Base-by-base conservation (phyloP, 2,888 invertebrate genomes). In the Epiblema foenella region DNA sequence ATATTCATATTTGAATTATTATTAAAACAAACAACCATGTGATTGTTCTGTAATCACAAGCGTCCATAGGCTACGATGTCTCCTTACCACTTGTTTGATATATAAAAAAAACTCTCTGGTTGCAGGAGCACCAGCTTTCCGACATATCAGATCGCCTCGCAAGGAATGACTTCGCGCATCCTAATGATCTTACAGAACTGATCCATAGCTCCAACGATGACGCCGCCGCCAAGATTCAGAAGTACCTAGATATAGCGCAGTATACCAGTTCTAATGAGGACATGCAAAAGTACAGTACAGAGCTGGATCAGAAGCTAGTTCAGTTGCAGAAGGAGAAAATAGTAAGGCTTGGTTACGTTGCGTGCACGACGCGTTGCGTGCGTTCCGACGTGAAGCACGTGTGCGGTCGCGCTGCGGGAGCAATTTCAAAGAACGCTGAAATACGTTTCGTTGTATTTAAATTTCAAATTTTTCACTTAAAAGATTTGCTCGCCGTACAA, bases 241-340 rank as follows among this genome's bases (percentile, higher is more conserved):
- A 84, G 59, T 89, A 85, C 51, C 72, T 89, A 3, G 85, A 89
- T 9, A 79, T 85, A 2, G 70, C 83, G 4, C 79, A 84, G 52
- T 77, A 79, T 60, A 78, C 78, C 0, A 75, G 74, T 9, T 69
- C 54, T 0, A 65, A 71, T 7, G 78, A 78, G 7, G 67, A 75
- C 0, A 67, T 73, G 15, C 75, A 75, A 0, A 78, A 78, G 29
- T 84, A 79, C 58, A 77, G 67, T 18, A 89, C 89, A 0, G 88
- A 89, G 11, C 77, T 91, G 39, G 91, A 91, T 72, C 75, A 75
- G 12, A 89, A 87, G 72, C 88, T 88, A 60, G 49, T 85, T 33
- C 74, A 77, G 2, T 75, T 91, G 42, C 89, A 89, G 69, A 89
- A 78, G 60, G 86, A 89, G 37, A 89, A 89, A 78, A 83, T 89